Evolutionary conservation across 2,888 invertebrate genomes (phyloP).

Genomic region (Zonitis immaculata): DNA sequence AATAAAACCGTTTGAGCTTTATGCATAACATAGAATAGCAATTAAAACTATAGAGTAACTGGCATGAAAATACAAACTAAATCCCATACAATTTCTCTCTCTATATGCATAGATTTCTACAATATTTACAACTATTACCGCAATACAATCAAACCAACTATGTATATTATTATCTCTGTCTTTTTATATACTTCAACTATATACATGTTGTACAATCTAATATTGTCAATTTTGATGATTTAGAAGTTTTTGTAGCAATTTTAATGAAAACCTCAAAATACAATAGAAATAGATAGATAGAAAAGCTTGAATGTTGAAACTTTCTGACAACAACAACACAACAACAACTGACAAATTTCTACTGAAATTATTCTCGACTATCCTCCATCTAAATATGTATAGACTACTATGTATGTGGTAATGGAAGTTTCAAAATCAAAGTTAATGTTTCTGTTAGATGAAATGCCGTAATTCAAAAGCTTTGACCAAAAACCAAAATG

Average conservation of each 20-base stretch:
- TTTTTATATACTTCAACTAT: background rate
- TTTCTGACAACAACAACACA: too few species aligned
- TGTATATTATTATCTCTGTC: background rate
- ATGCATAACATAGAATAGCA: background rate
- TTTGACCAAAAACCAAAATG: background rate
- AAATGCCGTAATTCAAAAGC: background rate
- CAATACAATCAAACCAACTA: background rate
- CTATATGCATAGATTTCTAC: conserved; percentile 1
- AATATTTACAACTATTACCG: background rate
- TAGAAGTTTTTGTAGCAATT: background rate
- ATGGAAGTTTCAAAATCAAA: background rate
- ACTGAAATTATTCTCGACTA: background rate
- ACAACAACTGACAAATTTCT: background rate
- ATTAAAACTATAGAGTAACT: background rate
- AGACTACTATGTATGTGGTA: background rate
- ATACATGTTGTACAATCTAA: background rate
- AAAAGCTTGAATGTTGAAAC: background rate
- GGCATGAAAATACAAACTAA: background rate
- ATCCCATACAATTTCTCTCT: background rate
- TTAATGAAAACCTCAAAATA: background rate
- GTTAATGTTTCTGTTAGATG: background rate
- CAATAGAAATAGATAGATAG: background rate
- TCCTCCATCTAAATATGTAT: background rate
- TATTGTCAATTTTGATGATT: background rate
- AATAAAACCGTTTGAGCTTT: background rate